These are phyloP conservation scores for Rhabditoides inermis DNA, from an alignment of 2,888 invertebrate species.

Conservation along the genomic window DNA sequence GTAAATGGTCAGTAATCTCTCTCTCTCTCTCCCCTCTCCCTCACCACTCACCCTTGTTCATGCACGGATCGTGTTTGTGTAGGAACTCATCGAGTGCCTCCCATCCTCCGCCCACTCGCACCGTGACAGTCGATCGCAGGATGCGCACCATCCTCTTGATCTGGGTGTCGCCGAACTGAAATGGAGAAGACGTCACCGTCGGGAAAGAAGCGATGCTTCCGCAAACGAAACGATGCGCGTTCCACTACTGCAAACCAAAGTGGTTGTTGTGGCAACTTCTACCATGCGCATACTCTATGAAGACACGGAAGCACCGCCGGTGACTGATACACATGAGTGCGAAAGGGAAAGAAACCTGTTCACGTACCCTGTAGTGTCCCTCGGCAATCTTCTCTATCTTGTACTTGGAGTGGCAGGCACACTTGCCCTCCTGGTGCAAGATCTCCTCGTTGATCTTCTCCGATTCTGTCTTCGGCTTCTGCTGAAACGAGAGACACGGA, in stretches of 20 bases:
- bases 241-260: too few relatives aligned
- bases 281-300: too few relatives aligned
- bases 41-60: conserved; percentile 61
- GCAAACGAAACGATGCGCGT: too few relatives aligned
- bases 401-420: conserved; percentile 94
- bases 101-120: conserved; percentile 99
- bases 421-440: conserved; percentile 85
- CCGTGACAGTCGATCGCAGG: conserved; percentile 97
- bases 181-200: background rate
- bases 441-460: conserved; percentile 98
- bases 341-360: conserved; percentile 1
- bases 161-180: conserved; percentile 95
- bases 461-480: conserved; percentile 72
- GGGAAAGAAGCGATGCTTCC: too few relatives aligned
- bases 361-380: conserved; percentile 89
- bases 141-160: conserved; percentile 94
- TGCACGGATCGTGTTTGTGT: conserved; percentile 96
- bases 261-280: too few relatives aligned
- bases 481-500: conserved; percentile 24
- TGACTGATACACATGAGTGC: too few relatives aligned
- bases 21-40: too few relatives aligned
- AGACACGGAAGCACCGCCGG: too few relatives aligned
- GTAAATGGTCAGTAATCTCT: too few relatives aligned
- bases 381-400: conserved; percentile 98
- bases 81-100: conserved; percentile 97